These are phyloP conservation scores for Catamblyrhynchus diadema DNA, from an alignment of 2,797 vertebrate genomes.

Conservation along the genomic window DNA sequence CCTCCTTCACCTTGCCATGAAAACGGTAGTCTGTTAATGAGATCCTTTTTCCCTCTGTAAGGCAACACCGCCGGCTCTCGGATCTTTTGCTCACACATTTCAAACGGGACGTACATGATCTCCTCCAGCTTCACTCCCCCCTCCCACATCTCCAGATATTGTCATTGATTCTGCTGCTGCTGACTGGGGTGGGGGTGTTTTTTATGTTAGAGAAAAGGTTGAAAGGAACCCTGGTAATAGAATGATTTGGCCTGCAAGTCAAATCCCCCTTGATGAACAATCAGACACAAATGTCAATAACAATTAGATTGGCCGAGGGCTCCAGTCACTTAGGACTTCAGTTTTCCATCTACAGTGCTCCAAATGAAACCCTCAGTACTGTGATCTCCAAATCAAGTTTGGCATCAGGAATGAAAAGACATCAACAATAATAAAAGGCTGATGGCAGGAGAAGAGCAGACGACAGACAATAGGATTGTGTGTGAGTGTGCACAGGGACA, in stretches of 20 bases:
- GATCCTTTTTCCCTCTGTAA: constrained; percentile 31
- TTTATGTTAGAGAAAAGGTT: constrained; percentile 50
- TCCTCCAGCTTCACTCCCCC: neutral
- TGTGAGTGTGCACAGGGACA: neutral
- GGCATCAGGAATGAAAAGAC: constrained; percentile 80
- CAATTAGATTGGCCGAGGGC: constrained; percentile 81
- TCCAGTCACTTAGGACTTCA: constrained; percentile 81
- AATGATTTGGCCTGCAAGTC: constrained; percentile 73
- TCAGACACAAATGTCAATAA: constrained; percentile 83
- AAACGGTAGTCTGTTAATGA: constrained; percentile 43
- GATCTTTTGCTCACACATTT: neutral
- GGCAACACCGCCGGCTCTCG: neutral
- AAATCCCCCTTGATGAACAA: constrained; percentile 78
- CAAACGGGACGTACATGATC: neutral
- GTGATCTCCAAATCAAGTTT: constrained; percentile 78
- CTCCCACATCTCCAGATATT: constrained; percentile 43
- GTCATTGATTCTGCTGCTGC: constrained; percentile 69
- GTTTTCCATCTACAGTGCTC: constrained; percentile 69
- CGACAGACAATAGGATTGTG: neutral
- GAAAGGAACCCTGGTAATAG: constrained; percentile 70
- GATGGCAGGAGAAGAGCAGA: constrained; percentile 65
- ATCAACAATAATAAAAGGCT: constrained; percentile 74
- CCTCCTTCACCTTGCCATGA: constrained; percentile 61
- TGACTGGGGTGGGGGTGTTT: neutral
- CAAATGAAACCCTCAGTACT: constrained; percentile 68